phyloP scores from a whole-genome alignment of 2,113 vertebrate genomes.

The Indri indri region DNA sequence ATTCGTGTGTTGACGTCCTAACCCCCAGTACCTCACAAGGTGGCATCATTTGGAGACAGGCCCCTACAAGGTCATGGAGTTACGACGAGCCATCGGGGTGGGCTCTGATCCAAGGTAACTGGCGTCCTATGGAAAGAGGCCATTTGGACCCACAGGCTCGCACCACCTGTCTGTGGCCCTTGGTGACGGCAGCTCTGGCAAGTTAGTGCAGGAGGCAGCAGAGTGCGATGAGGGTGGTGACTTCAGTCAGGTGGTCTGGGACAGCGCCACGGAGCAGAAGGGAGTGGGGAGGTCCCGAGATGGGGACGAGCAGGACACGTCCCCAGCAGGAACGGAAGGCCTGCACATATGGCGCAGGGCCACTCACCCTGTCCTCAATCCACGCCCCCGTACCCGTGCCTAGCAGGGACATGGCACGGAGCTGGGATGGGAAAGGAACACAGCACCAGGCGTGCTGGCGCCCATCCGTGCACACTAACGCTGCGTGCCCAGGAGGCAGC shows the following conservation, averaged over 20 bases:
- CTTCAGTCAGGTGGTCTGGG: background rate
- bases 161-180: fast-evolving
- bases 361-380: no score
- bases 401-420: no score
- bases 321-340: background rate
- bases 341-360: background rate
- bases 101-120: fast-evolving
- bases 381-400: no score
- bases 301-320: background rate
- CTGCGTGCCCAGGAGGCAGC: no score
- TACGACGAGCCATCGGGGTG: background rate
- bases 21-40: background rate
- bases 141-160: background rate
- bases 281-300: background rate
- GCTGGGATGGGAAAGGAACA: no score
- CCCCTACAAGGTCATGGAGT: background rate
- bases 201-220: background rate
- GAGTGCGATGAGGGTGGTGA: background rate
- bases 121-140: background rate
- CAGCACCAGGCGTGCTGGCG: no score
- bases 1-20: background rate
- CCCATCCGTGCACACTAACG: no score
- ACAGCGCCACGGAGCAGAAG: background rate
- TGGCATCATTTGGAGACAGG: background rate
- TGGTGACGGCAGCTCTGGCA: background rate